phyloP scores from a whole-genome alignment of 92 coral and sea anemone genomes.

The Siderastrea radians region DNA sequence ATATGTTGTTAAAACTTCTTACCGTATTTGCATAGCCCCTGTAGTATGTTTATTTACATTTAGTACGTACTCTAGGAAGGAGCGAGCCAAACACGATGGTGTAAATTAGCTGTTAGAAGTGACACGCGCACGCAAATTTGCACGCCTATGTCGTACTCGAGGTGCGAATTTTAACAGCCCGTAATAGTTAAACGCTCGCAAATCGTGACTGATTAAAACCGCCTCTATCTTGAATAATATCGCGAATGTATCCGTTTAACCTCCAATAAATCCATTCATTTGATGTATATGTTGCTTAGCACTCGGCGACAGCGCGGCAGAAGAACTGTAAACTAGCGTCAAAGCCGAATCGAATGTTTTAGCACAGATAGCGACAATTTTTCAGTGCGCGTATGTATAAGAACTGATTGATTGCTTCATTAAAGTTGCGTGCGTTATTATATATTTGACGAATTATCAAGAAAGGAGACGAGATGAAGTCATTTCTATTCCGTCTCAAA shows the following conservation, averaged over 20 bases:
- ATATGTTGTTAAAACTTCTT: constrained; percentile 57
- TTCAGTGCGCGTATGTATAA: constrained; percentile 3
- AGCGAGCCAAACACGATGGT: background rate
- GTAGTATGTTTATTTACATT: constrained; percentile 66
- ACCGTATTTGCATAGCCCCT: constrained; percentile 57
- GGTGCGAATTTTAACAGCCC: constrained; percentile 8
- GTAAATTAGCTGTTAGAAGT: constrained; percentile 37
- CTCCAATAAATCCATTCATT: constrained; percentile 13
- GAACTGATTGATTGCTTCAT: constrained; percentile 66
- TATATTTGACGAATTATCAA: constrained; percentile 22
- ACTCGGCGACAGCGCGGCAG: constrained; percentile 30
- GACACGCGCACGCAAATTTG: constrained; percentile 30
- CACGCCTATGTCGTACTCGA: background rate
- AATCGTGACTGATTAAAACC: background rate
- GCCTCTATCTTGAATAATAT: background rate
- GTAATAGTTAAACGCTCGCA: background rate
- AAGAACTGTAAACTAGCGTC: constrained; percentile 76
- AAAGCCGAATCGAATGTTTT: constrained; percentile 3
- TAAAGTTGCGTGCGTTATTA: background rate
- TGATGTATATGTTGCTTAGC: constrained; percentile 20
- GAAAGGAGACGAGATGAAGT: constrained; percentile 8
- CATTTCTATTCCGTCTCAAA: constrained; percentile 5
- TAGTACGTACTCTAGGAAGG: background rate
- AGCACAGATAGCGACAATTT: constrained; percentile 14
- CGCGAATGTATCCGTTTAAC: constrained; percentile 31